Base-by-base conservation (phyloP, 2,113 vertebrate species). In the Deroptyus accipitrinus region DNA sequence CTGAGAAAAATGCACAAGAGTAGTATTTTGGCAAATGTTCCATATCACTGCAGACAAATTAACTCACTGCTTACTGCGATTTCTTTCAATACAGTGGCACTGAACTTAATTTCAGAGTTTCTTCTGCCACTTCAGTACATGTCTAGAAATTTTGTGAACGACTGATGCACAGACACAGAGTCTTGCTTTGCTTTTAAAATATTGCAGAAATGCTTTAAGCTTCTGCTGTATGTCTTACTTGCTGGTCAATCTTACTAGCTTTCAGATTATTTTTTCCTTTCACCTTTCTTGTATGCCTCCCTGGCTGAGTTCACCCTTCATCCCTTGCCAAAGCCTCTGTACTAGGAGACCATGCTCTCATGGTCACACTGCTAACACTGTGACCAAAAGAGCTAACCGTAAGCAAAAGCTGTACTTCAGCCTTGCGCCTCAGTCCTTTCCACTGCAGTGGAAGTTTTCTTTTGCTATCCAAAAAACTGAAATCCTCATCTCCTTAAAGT, bases 21-120 rank as follows among this genome's bases (percentile, higher is more conserved):
- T 75, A 95, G 80, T 62, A 84, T 83, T 93, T 95, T 96, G 95
- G 94, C 96, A 97, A 94, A 74, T 31, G 64, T 73, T 94, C 86
- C 67, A 9, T 73, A 73, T 31, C 49, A 48, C n/a, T 80, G 49
- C 62, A 86, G 84, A 75, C 91, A 94, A 78, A 87, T 92, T 94
- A 95, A 96, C 88, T 87, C 84, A 57, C 41, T 91, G 35, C 63
- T 94, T 89, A 85, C 70, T 35, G n/a, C 51, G 13, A 3, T 91
- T 89, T 75, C 49, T 88, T 94, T 86, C 69, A 92, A 33, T 42
- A 66, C n/a, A 27, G 57, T 73, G 37, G 13, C 3, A 1, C 41
- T 85, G 54, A 9, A 82, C 37, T 87, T 79, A 54, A 73, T 82
- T 93, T 57, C 52, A 77, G 33, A 75, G 8, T 46, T 92, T 86